Conservation (phyloP, 2,113 vertebrate species). For the Saimiri boliviensis region DNA sequence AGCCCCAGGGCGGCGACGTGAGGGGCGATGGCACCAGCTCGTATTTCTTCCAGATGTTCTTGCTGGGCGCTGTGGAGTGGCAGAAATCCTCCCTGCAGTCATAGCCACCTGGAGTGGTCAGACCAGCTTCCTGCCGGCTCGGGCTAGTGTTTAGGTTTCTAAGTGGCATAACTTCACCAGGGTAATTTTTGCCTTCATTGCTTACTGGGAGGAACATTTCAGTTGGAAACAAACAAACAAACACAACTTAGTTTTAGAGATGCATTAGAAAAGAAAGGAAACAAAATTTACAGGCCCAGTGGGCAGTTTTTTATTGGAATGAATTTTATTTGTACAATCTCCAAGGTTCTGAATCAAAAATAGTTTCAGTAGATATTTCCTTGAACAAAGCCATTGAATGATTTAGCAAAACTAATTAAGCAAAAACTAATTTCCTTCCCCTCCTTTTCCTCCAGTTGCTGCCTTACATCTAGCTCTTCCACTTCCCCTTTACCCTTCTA, state of each 20-base stretch:
- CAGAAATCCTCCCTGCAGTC: conserved; percentile 94
- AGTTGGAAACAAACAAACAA: neutral
- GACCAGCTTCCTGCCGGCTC: conserved; percentile 66
- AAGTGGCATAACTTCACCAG: neutral
- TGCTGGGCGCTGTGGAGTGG: conserved; percentile 94
- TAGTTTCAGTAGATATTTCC: neutral
- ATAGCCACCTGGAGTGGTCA: conserved; percentile 74
- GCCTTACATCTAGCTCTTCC: neutral
- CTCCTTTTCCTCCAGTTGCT: neutral
- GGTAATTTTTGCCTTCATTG: neutral
- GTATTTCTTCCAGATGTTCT: conserved; percentile 99
- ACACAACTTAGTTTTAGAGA: no score
- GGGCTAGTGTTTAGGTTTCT: neutral
- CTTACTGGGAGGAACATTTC: neutral
- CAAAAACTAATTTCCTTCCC: neutral
- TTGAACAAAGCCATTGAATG: neutral
- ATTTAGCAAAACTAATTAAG: neutral
- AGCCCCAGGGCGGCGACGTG: conserved; percentile 85
- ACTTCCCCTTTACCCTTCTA: neutral
- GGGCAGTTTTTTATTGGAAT: no score
- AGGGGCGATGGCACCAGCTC: conserved; percentile 95
- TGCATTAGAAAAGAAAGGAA: no score
- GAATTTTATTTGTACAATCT: neutral
- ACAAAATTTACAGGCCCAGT: no score
- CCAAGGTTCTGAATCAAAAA: neutral